Base-by-base conservation (phyloP, 2,797 vertebrate species). In the Falco rusticolus region DNA sequence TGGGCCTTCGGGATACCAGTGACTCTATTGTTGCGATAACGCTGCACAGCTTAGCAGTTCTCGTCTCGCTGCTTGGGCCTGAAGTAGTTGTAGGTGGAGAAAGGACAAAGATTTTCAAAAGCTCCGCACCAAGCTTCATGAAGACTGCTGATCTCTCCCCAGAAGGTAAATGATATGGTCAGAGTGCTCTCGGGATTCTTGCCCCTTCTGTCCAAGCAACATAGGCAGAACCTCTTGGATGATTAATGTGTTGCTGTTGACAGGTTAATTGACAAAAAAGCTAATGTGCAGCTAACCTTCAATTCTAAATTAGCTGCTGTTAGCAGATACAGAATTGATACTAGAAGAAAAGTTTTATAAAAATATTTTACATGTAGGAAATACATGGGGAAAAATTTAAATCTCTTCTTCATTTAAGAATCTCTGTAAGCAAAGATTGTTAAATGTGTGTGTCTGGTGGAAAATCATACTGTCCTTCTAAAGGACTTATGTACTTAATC, bases 21-120 rank as follows among this genome's bases (percentile, higher is more conserved):
- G 98, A 99, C 87, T 98, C 98, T 31, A 98, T 99, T 7, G 99
- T 99, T 51, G 98, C 99, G 0, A 98, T 99, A 97, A 99, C 99
- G 0, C 98, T 99, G 92, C 99, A 99, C 96, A 99, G 99, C 97
- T 97, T 99, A 56, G 99, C 99, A 0, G 98, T 99, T 90, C 97
- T 99, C 21, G 99, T 99, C 72, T 99, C 99, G 16, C 94, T 99
- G 33, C 98, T 99, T 5, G 99, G 99, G 57, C 99, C 99, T 66
- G 98, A 99, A 66, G 99, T 99, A 51, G 99, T 99, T 76, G 99
- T 99, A 48, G 99, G 99, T 65, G 99, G 99, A 81, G 98, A 99
- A 96, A 98, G 99, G 97, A 98, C 97, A 2, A 99, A 99, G 97
- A 99, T 99, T 96, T 99, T 99, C 97, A 99, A 99, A 98, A 98